Percentiles rank a stretch among this genome's conserved stretches.
Evolutionary conservation across 2,113 vertebrate genomes (phyloP).

Genomic region (Sceloporus undulatus): DNA sequence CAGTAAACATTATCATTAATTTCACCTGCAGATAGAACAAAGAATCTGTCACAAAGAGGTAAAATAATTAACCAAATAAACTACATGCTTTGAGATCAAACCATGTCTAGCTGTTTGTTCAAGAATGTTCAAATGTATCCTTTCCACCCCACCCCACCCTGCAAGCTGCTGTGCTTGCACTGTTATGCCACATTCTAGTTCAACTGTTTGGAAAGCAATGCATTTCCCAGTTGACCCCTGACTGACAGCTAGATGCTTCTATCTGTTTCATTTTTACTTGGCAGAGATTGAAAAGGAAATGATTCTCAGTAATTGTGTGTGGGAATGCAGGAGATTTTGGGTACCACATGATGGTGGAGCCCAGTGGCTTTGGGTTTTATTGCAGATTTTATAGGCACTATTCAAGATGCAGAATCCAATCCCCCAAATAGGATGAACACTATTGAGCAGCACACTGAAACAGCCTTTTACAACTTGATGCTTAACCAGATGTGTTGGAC

Average conservation of each 20-base stretch:
- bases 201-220: not conserved
- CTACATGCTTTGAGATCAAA: not conserved
- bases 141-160: not conserved
- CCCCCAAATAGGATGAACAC: not conserved
- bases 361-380: no score
- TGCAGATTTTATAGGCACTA: no score
- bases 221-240: not conserved
- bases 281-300: not conserved
- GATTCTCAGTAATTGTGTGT: not conserved
- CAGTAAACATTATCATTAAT: not conserved
- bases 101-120: not conserved
- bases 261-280: not conserved
- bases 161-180: not conserved
- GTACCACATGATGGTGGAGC: not conserved
- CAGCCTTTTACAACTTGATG: not conserved
- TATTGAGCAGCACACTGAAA: not conserved
- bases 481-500: not conserved
- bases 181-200: no score
- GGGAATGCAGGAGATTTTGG: not conserved
- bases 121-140: not conserved
- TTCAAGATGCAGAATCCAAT: no score
- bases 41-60: constrained; percentile 4
- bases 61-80: not conserved
- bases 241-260: not conserved
- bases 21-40: not conserved